Percentiles rank a stretch among this genome's conserved stretches.
Conservation (phyloP, 2,113 vertebrate species). For the Nipponia nippon region DNA sequence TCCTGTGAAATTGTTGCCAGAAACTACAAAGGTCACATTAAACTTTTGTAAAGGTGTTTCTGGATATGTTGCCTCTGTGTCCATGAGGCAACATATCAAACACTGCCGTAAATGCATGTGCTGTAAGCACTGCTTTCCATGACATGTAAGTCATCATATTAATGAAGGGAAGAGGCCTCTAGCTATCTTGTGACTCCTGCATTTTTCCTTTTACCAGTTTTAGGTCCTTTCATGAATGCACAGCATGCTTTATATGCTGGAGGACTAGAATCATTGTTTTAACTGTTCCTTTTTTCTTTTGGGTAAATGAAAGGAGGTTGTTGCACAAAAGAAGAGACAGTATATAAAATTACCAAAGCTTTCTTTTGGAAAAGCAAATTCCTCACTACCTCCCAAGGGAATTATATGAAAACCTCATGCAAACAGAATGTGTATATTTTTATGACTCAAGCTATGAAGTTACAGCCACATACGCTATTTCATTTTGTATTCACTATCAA, state of each 20-base stretch:
- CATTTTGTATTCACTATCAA: conserved; percentile 23
- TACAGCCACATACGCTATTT: neutral
- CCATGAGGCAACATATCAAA: neutral
- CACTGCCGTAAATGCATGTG: neutral
- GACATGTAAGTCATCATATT: neutral
- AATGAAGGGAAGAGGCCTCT: neutral
- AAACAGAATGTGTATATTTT: neutral
- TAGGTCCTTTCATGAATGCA: neutral
- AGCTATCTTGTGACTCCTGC: neutral
- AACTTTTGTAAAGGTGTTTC: neutral
- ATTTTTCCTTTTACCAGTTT: neutral
- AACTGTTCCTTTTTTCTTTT: neutral
- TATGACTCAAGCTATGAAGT: neutral
- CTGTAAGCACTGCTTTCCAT: neutral
- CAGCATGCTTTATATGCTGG: neutral
- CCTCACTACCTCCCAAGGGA: neutral
- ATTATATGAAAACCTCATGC: neutral
- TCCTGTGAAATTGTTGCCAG: neutral
- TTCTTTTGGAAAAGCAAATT: neutral
- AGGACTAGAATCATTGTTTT: neutral
- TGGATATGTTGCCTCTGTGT: neutral
- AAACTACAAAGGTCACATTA: neutral
- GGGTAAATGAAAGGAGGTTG: neutral
- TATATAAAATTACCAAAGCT: neutral
- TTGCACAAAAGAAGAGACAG: neutral